Evolutionary conservation across 2,888 invertebrate species (phyloP), one percentile per base, ranked within the genome.

Genomic region (Drosophila nr. medialis): DNA sequence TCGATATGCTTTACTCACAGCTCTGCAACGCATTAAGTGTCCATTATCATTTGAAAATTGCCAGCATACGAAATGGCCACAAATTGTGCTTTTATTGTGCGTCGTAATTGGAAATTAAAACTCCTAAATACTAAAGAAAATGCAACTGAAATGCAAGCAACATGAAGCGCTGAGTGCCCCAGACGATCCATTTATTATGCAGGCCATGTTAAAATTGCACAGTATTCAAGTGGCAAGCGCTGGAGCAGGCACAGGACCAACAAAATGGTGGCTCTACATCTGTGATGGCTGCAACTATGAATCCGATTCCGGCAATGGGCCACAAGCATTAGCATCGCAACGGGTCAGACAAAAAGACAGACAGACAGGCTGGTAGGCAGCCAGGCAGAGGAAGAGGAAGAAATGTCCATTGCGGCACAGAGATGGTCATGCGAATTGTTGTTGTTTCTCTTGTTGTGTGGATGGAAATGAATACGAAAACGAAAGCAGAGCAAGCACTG

Each of bases 171-270:
- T 21, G 27, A 6, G 10, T 36, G 56, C 64, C 36, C 24, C 50
- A 59, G 70, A 64, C 21, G 38, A 56, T 68, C 62, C 83, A 86
- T 88, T 89, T 81, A 89, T 89, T 83, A 89, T 89, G 81, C 86
- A 89, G 77, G 84, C 84, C 81, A 81, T 86, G 89, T 75, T 86
- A 84, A 73, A 67, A 81, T 72, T 84, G 75, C 85, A 84, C 72
- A 75, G 80, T 77, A 74, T 83, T 80, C 71, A 64, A 80, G 77
- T 71, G 72, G 68, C 72, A 59, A 38, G 27, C 60, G 55, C 65
- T 49, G 48, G 29, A 56, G 51, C 55, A 60, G 72, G 34, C 34
- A 34, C 13, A 18, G 34, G n/a, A 36, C 60, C 27, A 51, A 60
- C 27, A 55, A 76, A 68, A 68, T 55, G 61, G 48, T 49, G 48